phyloP scores from a whole-genome alignment of 2,797 vertebrate species.

The Mycteria americana region DNA sequence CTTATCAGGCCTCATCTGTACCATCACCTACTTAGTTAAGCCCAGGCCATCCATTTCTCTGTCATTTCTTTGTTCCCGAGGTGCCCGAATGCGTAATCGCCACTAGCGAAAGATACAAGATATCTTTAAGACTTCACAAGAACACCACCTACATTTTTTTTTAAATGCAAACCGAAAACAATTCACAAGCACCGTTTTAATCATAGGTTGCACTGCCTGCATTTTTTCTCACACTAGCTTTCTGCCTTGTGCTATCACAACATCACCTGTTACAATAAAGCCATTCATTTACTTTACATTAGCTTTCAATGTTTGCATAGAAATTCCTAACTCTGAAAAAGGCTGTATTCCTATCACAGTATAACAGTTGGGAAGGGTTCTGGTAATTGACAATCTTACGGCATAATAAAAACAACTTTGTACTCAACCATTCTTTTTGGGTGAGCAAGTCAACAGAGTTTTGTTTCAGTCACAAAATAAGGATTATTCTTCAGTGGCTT shows the following conservation, averaged over 20 bases:
- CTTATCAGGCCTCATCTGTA: constrained; percentile 54
- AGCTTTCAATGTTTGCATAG: background rate
- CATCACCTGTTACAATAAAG: background rate
- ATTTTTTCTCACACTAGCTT: background rate
- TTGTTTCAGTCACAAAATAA: background rate
- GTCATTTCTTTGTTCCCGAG: constrained; percentile 70
- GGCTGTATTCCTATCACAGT: background rate
- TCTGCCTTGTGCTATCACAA: background rate
- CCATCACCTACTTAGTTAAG: constrained; percentile 69
- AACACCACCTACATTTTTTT: background rate
- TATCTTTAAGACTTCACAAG: constrained; percentile 26
- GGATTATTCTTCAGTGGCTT: background rate
- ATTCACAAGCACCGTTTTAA: background rate
- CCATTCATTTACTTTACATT: background rate
- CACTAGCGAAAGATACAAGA: constrained; percentile 40
- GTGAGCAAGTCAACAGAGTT: background rate
- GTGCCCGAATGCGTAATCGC: constrained; percentile 44
- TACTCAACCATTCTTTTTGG: background rate
- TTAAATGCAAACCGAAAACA: background rate
- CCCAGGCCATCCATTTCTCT: constrained; percentile 68
- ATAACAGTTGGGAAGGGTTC: background rate
- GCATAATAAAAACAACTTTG: background rate
- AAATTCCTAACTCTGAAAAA: background rate
- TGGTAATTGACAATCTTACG: background rate
- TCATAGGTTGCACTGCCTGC: background rate